Conservation (phyloP, 2,113 vertebrate genomes). For the Lontra canadensis region DNA sequence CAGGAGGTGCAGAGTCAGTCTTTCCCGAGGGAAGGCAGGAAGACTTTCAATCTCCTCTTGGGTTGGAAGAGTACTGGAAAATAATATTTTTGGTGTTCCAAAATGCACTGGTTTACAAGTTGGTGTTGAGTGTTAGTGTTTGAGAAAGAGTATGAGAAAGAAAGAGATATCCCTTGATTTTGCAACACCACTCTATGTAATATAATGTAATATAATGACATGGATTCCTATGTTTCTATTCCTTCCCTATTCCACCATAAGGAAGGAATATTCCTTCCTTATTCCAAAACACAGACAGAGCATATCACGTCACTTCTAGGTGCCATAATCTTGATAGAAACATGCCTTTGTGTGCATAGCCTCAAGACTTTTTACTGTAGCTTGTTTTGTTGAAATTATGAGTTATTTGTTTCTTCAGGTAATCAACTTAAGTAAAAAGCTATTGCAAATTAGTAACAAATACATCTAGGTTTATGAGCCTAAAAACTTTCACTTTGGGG, state of each 20-base stretch:
- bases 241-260: not conserved
- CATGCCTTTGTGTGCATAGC: not conserved
- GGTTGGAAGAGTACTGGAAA: conserved; percentile 83
- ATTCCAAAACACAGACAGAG: not conserved
- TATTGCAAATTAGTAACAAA: not conserved
- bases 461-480: not conserved
- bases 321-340: not conserved
- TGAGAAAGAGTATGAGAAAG: not conserved
- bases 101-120: not conserved
- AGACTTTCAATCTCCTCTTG: conserved; percentile 83
- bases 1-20: conserved; percentile 83
- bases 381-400: not conserved
- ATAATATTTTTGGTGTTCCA: conserved; percentile 49
- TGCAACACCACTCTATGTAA: not conserved
- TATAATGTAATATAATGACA: accelerated
- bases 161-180: not conserved
- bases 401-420: not conserved
- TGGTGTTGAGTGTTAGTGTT: not conserved
- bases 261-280: not conserved
- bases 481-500: not conserved
- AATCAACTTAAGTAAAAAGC: not conserved
- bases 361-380: not conserved
- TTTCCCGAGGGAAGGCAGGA: conserved; percentile 84
- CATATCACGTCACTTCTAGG: not conserved
- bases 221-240: not conserved